phyloP scores from a whole-genome alignment of 2,888 invertebrate genomes.

The Temnothorax unifasciatus region DNA sequence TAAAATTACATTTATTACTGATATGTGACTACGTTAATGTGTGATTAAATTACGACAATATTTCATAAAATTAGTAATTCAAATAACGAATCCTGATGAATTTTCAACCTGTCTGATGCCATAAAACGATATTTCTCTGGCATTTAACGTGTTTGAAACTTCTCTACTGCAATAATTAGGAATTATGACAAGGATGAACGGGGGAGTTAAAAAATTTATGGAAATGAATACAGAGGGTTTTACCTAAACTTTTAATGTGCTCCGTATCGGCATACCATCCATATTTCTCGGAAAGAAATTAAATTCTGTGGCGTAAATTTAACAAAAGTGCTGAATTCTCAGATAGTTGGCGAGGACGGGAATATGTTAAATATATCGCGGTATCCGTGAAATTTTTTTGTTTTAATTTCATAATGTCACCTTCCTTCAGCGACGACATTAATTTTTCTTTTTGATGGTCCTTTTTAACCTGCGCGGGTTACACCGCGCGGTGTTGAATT shows the following conservation, averaged over 20 bases:
- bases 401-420: background rate
- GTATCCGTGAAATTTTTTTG: background rate
- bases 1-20: background rate
- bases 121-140: conserved; percentile 14
- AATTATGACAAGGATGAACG: conserved; percentile 23
- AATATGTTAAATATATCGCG: conserved; percentile 37
- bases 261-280: conserved; percentile 42
- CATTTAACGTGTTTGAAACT: conserved; percentile 27
- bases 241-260: conserved; percentile 42
- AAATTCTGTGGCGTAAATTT: conserved; percentile 46
- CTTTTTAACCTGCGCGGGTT: background rate
- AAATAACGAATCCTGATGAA: background rate
- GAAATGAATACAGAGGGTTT: conserved; percentile 48
- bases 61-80: background rate
- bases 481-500: background rate
- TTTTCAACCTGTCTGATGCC: background rate
- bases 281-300: conserved; percentile 48
- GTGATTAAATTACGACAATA: background rate
- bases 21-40: background rate
- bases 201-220: conserved; percentile 24
- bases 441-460: background rate
- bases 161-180: conserved; percentile 28
- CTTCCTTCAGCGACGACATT: background rate
- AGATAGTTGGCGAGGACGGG: conserved; percentile 11
- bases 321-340: conserved; percentile 32